A percentile compares a stretch with the other conserved stretches of the same genome.
These are phyloP conservation scores for Amphimallon solstitiale DNA, from an alignment of 2,888 invertebrate species.

Conservation along the genomic window DNA sequence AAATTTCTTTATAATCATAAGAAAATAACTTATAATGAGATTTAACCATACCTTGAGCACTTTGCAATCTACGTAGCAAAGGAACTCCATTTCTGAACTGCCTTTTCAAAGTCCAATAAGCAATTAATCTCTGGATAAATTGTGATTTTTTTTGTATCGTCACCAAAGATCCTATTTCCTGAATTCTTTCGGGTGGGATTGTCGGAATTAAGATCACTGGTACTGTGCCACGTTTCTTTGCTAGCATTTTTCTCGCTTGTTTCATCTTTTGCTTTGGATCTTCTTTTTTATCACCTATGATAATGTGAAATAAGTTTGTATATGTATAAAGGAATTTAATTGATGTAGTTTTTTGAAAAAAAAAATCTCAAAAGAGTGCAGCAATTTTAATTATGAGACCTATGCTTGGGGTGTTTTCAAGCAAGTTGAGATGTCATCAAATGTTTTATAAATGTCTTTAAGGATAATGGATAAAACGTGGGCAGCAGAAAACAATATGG, in stretches of 20 bases:
- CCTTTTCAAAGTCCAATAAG: constrained; percentile 97
- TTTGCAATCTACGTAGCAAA: constrained; percentile 84
- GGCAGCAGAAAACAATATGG: too few species aligned
- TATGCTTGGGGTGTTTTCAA: too few species aligned
- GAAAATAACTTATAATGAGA: background rate
- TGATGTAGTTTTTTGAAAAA: background rate
- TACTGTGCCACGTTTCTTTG: constrained; percentile 84
- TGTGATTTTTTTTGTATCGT: constrained; percentile 78
- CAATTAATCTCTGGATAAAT: constrained; percentile 88
- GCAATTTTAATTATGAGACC: background rate
- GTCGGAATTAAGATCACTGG: constrained; percentile 95
- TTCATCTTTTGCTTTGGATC: constrained; percentile 85
- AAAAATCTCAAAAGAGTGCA: background rate
- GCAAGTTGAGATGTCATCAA: too few species aligned
- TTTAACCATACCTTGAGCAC: constrained; percentile 59
- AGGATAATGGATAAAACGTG: too few species aligned
- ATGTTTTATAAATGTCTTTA: too few species aligned
- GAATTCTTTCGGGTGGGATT: constrained; percentile 87
- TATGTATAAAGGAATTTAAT: background rate
- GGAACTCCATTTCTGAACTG: constrained; percentile 97
- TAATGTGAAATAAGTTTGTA: constrained; percentile 28
- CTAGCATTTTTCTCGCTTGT: constrained; percentile 85
- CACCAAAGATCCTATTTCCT: constrained; percentile 85
- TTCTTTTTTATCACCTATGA: constrained; percentile 62
- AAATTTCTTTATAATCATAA: too few species aligned